Percentiles rank a stretch among this genome's conserved stretches.
Evolutionary conservation across 2,797 vertebrate species (phyloP).

Genomic region (Odontamblyopus lacepedii): DNA sequence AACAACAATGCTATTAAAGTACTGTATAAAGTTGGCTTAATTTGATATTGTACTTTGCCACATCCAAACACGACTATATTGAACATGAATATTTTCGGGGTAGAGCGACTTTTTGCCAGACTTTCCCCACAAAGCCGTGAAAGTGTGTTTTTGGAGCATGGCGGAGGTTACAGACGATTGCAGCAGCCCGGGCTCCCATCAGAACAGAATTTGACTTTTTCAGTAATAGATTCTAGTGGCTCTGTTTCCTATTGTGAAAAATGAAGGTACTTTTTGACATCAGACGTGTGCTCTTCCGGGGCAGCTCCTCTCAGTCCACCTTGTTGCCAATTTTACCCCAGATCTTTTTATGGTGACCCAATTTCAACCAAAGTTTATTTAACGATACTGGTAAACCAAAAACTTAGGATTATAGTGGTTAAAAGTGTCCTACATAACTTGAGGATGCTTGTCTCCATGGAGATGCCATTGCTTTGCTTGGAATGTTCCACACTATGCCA

Average conservation of each 20-base stretch:
- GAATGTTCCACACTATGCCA: not conserved
- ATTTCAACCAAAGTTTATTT: not conserved
- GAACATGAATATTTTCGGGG: not conserved
- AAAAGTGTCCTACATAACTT: not conserved
- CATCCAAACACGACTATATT: not conserved
- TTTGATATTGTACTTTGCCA: not conserved
- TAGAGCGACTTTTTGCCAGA: not conserved
- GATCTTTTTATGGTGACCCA: not conserved
- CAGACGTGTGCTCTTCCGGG: not conserved
- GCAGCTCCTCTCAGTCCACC: not conserved
- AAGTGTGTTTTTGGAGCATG: conserved; percentile 17
- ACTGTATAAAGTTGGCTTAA: no score
- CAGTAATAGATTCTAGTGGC: conserved; percentile 12
- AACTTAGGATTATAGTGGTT: not conserved
- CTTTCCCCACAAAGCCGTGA: conserved; percentile 7
- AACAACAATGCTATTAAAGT: no score
- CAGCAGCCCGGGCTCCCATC: conserved; percentile 7
- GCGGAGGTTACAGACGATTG: conserved; percentile 11
- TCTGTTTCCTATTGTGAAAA: conserved; percentile 10
- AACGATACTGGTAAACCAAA: not conserved
- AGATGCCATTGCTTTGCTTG: not conserved
- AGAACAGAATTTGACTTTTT: conserved; percentile 4
- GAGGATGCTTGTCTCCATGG: not conserved
- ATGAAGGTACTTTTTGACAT: conserved; percentile 10
- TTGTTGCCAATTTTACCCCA: conserved; percentile 5